These are phyloP conservation scores for Nomada fucata DNA, from an alignment of 2,888 invertebrate genomes.

Conservation along the genomic window DNA sequence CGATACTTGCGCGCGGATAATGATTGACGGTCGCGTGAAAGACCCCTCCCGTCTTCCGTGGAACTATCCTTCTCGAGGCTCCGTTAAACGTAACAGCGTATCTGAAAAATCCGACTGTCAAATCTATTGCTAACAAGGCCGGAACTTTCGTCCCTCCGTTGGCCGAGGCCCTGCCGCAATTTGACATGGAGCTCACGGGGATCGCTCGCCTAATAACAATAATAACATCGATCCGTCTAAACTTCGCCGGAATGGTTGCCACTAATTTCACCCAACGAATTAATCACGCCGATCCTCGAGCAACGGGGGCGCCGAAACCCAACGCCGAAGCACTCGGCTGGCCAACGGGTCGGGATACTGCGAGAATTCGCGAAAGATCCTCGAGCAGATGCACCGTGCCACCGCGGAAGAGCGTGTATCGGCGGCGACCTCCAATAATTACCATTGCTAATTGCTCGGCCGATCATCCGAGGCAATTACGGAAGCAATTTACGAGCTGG, in stretches of 20 bases:
- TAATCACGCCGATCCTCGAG: too few relatives aligned
- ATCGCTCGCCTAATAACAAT: too few relatives aligned
- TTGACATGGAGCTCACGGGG: too few relatives aligned
- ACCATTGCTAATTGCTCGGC: slow-evolving; percentile 17
- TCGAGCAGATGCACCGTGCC: not conserved
- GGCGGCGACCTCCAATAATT: slow-evolving; percentile 1
- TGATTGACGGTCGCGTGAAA: slow-evolving; percentile 63
- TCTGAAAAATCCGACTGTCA: not conserved
- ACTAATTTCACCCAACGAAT: too few relatives aligned
- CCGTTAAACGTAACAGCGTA: too few relatives aligned
- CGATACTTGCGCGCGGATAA: slow-evolving; percentile 41
- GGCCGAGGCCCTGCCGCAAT: too few relatives aligned
- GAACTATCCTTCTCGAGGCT: not conserved
- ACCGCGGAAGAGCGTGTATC: not conserved
- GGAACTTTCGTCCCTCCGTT: too few relatives aligned
- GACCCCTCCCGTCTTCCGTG: slow-evolving; percentile 20
- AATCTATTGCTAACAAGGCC: not conserved
- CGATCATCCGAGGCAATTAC: slow-evolving; percentile 27
- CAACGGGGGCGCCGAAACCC: too few relatives aligned
- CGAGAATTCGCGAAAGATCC: not conserved
- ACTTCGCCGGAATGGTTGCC: too few relatives aligned
- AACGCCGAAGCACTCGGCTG: too few relatives aligned
- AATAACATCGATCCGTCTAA: too few relatives aligned
- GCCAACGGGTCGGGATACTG: not conserved
- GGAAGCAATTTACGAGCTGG: slow-evolving; percentile 14